Base-by-base conservation (phyloP, 2,888 invertebrate genomes). In the Timandra comae region DNA sequence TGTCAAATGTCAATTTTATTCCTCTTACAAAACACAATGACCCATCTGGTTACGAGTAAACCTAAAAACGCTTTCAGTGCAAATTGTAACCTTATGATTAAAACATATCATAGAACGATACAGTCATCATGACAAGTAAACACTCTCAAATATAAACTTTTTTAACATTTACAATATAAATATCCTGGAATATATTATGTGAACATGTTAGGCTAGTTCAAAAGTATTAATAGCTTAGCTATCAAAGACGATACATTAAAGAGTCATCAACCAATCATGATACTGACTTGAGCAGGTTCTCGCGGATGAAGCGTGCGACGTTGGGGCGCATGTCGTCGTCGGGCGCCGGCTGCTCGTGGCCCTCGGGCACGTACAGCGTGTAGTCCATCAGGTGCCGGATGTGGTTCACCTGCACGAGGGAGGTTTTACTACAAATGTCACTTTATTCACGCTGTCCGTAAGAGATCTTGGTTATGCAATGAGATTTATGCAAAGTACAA, bases 391-490 rank as follows among this genome's bases (percentile, higher is more conserved):
- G 84, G 52, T 91, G 90, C 0, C 94, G 88, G 26, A 94, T 77
- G 67, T 89, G 88, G 61, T 95, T 95, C 10, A 94, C 88, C 93
- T 93, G 51, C n/a, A n/a, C n/a, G n/a, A n/a, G n/a, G n/a, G n/a
- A n/a, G n/a, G n/a, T n/a, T n/a, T n/a, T n/a, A n/a, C n/a, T n/a
- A n/a, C n/a, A n/a, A n/a, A n/a, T n/a, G n/a, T n/a, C n/a, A n/a
- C n/a, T n/a, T n/a, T n/a, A n/a, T n/a, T n/a, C n/a, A n/a, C n/a
- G n/a, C n/a, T n/a, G n/a, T n/a, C n/a, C n/a, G n/a, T n/a, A n/a
- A n/a, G n/a, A n/a, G n/a, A n/a, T n/a, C n/a, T n/a, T n/a, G n/a
- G n/a, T n/a, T n/a, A n/a, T n/a, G n/a, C n/a, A n/a, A n/a, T n/a
- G n/a, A n/a, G n/a, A n/a, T n/a, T n/a, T n/a, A n/a, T n/a, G n/a